A percentile compares a stretch with the other conserved stretches of the same genome.
phyloP scores from a whole-genome alignment of 2,113 vertebrate genomes.

The Tychaedon coryphoeus region DNA sequence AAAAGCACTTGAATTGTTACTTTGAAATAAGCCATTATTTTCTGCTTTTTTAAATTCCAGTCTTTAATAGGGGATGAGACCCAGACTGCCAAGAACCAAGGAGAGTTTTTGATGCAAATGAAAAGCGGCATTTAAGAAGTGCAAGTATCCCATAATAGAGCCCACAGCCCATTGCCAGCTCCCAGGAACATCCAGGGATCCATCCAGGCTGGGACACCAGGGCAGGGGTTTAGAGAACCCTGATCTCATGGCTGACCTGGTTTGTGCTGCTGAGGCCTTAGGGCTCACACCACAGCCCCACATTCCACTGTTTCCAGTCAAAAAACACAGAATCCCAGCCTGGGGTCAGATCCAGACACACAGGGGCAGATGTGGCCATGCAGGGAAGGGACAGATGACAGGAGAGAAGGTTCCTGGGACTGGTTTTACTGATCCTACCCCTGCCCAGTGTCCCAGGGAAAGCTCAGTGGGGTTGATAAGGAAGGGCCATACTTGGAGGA shows the following conservation, averaged over 20 bases:
- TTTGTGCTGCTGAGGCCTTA: not conserved
- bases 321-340: not conserved
- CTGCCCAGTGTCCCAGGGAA: not conserved
- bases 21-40: conserved; percentile 73
- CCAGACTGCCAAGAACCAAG: conserved; percentile 34
- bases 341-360: not conserved
- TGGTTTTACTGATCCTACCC: not conserved
- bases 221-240: not conserved
- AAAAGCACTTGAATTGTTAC: conserved; percentile 58
- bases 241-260: not conserved
- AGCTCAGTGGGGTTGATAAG: not conserved
- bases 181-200: not conserved
- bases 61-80: conserved; percentile 55
- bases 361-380: rapidly evolving
- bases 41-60: conserved; percentile 49
- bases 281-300: not conserved
- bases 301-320: not conserved
- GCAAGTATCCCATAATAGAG: conserved; percentile 54
- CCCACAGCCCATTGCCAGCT: not conserved
- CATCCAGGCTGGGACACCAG: not conserved
- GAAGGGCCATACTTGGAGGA: not conserved
- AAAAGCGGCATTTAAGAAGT: conserved; percentile 68
- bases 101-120: conserved; percentile 58
- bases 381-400: not conserved
- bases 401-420: not conserved